phyloP scores from a whole-genome alignment of 2,797 vertebrate genomes.

The Bradypus variegatus region DNA sequence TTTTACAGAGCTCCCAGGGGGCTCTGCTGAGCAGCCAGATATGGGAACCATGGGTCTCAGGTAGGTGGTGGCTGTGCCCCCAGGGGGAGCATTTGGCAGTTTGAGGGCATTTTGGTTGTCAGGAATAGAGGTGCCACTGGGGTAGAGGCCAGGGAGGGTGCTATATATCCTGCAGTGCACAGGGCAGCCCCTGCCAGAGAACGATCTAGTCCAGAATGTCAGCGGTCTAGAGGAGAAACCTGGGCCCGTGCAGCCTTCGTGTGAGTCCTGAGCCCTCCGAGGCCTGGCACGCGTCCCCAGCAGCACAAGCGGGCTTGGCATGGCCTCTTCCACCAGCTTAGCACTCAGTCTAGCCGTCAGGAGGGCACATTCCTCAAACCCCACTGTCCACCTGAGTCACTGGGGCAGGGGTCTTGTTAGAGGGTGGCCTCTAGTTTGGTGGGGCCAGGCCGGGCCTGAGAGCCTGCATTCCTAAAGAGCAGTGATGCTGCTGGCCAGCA shows the following conservation, averaged over 20 bases:
- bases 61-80: not conserved
- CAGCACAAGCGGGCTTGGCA: not conserved
- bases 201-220: not conserved
- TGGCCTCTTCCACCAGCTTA: not conserved
- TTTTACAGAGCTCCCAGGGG: not conserved
- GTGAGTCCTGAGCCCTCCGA: not conserved
- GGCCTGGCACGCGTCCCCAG: not conserved
- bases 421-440: not conserved
- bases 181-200: not conserved
- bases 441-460: not conserved
- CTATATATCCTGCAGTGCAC: too few relatives aligned
- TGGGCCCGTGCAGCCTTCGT: not conserved
- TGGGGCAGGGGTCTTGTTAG: not conserved
- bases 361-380: not conserved
- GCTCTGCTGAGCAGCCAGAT: not conserved
- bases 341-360: not conserved
- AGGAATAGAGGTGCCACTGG: not conserved
- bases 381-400: not conserved
- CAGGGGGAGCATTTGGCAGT: not conserved
- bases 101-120: not conserved
- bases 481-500: not conserved
- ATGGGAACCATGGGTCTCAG: too few relatives aligned
- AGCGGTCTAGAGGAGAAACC: not conserved
- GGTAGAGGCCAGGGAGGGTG: not conserved
- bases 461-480: not conserved